Evolutionary conservation across 1,140 invertebrate genomes (phyloP), one percentile per base, ranked within the genome.

Genomic region (Psix sp.): DNA sequence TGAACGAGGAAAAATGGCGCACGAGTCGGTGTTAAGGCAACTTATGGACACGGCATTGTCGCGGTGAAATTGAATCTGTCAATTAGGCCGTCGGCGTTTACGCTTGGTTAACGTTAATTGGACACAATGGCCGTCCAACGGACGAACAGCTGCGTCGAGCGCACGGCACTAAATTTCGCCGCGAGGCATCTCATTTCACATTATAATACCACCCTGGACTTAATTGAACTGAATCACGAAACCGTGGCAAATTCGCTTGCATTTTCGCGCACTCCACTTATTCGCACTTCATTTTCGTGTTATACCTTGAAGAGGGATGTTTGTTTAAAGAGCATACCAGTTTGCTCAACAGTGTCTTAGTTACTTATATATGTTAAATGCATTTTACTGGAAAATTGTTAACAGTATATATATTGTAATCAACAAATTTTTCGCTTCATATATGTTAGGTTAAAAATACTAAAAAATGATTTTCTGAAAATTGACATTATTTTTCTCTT

Each of bases 61-160:
- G 74, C 63, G 67, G 76, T 79, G 80, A 84, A 86, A 87, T 86
- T 82, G 79, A 86, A 86, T 86, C 80, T 86, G 81, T 85, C 84
- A 83, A 87, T 87, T 86, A 86, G 80, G 80, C 80, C 75, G 72
- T 79, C 77, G 57, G 71, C 78, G 77, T 86, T 87, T 84, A 87
- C 83, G 84, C 74, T 86, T 87, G 84, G 84, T 87, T 86, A 84
- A 51, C 73, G 67, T 59, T 79, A 82, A 77, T 79, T 74, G 77
- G 65, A 48, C 75, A 80, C 77, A 78, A 80, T 82, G 74, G 62
- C 46, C 43, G 48, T 59, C 68, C 76, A 78, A 77, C 77, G 73
- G 74, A 54, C 78, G 78, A 77, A 85, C 83, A 85, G 82, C 85
- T 84, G 82, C 75, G 80, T 54, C 6, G 33, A 36, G 17, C 26